Percentiles rank a stretch among this genome's conserved stretches.
phyloP scores from a whole-genome alignment of 37 sponge, comb jelly and placozoan species.

The Spongilla lacustris region DNA sequence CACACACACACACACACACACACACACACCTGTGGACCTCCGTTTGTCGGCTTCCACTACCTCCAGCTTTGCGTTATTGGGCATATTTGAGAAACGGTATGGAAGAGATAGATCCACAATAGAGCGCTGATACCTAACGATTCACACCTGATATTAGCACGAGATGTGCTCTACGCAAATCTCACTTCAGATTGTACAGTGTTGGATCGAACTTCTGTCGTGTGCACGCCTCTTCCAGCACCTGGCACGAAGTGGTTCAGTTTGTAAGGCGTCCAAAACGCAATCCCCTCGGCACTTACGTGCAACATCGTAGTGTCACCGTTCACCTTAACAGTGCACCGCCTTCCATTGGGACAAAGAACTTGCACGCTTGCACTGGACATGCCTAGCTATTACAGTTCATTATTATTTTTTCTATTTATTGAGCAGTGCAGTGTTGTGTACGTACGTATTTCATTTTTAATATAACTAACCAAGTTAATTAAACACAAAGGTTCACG shows the following conservation, averaged over 20 bases:
- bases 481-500: no score
- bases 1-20: no score
- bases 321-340: slow-evolving; percentile 45
- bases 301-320: slow-evolving; percentile 44
- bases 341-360: slow-evolving; percentile 60
- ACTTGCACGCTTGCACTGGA: slow-evolving; percentile 29
- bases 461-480: no score
- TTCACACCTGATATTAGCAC: not conserved
- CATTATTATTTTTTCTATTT: not conserved
- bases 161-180: not conserved
- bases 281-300: slow-evolving; percentile 13
- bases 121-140: slow-evolving; percentile 48
- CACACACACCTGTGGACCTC: slow-evolving; percentile 11
- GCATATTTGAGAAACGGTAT: slow-evolving; percentile 47
- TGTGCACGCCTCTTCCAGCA: slow-evolving; percentile 60
- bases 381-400: not conserved
- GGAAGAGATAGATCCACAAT: slow-evolving; percentile 49
- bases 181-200: slow-evolving; percentile 61
- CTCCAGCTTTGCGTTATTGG: slow-evolving; percentile 77
- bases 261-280: no score
- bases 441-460: no score
- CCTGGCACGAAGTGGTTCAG: slow-evolving; percentile 7
- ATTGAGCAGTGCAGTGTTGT: no score
- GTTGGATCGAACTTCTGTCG: slow-evolving; percentile 42
- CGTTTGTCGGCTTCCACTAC: slow-evolving; percentile 16